Conservation (phyloP, 1,140 invertebrate genomes). For the Linepithema humile region DNA sequence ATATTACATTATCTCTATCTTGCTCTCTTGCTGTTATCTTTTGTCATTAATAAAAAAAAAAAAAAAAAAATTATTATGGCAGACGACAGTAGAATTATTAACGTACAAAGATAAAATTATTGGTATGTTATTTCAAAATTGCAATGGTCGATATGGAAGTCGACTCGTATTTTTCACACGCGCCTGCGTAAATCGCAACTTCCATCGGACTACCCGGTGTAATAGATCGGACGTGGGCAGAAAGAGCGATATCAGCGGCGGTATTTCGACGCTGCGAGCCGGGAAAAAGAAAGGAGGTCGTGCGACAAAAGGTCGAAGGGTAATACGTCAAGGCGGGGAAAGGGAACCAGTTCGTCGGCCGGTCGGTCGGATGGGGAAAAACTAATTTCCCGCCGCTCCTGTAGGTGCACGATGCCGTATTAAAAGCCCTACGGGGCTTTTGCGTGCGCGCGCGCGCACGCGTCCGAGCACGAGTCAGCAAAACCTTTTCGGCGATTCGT, state of each 20-base stretch:
- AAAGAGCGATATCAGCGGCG: not conserved
- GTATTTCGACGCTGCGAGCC: constrained; percentile 32
- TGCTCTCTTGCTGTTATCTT: not conserved
- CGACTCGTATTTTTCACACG: not conserved
- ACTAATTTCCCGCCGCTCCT: constrained; percentile 74
- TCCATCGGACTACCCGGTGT: not conserved
- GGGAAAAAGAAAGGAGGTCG: constrained; percentile 46
- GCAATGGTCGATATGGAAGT: not conserved
- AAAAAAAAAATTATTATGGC: not conserved
- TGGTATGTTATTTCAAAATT: not conserved
- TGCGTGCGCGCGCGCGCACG: constrained; percentile 14
- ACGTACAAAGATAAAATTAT: not conserved
- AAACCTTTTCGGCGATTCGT: constrained; percentile 79
- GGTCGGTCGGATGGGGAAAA: constrained; percentile 64
- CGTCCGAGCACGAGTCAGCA: constrained; percentile 73
- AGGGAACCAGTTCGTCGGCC: not conserved
- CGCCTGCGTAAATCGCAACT: not conserved
- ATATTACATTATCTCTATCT: no score
- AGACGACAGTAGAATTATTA: not conserved
- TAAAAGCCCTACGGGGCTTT: constrained; percentile 70
- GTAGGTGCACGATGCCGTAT: constrained; percentile 64
- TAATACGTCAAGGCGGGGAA: constrained; percentile 64
- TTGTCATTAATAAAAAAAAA: not conserved
- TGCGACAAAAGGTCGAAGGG: constrained; percentile 65
- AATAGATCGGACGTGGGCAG: not conserved